phyloP scores from a whole-genome alignment of 2,797 vertebrate species.

The Sciaenops ocellatus region DNA sequence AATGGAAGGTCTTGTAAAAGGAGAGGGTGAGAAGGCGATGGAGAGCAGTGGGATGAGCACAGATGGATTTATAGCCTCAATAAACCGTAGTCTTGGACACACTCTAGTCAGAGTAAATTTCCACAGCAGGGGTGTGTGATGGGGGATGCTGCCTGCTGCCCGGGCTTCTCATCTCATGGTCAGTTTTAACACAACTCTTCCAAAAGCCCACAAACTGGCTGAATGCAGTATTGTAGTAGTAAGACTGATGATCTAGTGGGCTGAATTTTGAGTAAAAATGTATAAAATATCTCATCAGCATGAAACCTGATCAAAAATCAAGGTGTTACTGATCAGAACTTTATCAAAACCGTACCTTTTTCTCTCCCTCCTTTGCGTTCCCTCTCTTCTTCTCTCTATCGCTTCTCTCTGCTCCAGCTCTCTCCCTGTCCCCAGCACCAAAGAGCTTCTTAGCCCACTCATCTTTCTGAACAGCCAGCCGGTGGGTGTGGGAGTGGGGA shows the following conservation, averaged over 20 bases:
- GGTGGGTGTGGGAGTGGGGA: constrained; percentile 75
- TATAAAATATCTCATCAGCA: neutral
- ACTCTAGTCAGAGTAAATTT: constrained; percentile 72
- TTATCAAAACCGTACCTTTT: constrained; percentile 86
- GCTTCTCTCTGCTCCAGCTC: constrained; percentile 80
- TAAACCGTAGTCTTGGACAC: constrained; percentile 69
- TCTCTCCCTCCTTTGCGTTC: constrained; percentile 85
- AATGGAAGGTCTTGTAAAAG: constrained; percentile 35
- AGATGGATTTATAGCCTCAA: constrained; percentile 78
- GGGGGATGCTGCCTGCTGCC: constrained; percentile 61
- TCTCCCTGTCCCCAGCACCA: constrained; percentile 87
- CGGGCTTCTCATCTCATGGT: constrained; percentile 78
- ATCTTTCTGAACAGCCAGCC: constrained; percentile 87
- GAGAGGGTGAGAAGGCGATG: constrained; percentile 9
- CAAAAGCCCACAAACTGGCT: constrained; percentile 61
- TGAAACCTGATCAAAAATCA: neutral
- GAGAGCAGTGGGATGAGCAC: constrained; percentile 32
- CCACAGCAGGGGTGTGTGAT: constrained; percentile 74
- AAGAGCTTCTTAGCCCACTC: constrained; percentile 95
- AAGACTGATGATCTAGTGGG: neutral
- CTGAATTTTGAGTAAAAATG: neutral
- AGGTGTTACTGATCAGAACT: neutral
- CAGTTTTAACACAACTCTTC: constrained; percentile 81
- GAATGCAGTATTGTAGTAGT: constrained; percentile 23
- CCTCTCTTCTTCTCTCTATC: constrained; percentile 82